Conservation (phyloP, 2,113 vertebrate genomes). For the Tringa solitaria region DNA sequence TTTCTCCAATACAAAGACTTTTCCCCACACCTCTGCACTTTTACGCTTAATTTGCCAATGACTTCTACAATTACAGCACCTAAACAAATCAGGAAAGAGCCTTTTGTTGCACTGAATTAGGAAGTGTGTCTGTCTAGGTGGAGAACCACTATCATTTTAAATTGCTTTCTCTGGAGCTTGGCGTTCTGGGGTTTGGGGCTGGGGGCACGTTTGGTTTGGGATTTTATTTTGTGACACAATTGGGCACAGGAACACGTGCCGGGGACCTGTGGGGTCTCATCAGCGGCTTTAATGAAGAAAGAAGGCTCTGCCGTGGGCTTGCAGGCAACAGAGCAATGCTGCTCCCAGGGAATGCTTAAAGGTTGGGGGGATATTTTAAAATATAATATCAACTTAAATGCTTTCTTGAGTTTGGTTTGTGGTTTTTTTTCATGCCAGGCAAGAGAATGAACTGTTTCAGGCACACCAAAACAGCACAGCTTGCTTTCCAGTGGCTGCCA, state of each 20-base stretch:
- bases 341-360: neutral
- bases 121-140: neutral
- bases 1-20: neutral
- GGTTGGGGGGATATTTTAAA: neutral
- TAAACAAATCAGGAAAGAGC: neutral
- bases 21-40: neutral
- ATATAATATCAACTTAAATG: neutral
- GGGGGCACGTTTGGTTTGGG: neutral
- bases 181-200: neutral
- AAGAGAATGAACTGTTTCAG: neutral
- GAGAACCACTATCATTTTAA: neutral
- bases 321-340: no score
- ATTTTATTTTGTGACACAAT: neutral
- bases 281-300: neutral
- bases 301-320: neutral
- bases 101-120: neutral
- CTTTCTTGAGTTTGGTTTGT: neutral
- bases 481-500: neutral
- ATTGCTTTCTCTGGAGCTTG: neutral
- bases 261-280: neutral
- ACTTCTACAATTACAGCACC: neutral
- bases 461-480: neutral
- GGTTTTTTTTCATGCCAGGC: neutral
- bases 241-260: accelerated
- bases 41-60: neutral